Percentiles rank a stretch among this genome's conserved stretches.
Conservation (phyloP, 2,113 vertebrate species). For the Riparia riparia region DNA sequence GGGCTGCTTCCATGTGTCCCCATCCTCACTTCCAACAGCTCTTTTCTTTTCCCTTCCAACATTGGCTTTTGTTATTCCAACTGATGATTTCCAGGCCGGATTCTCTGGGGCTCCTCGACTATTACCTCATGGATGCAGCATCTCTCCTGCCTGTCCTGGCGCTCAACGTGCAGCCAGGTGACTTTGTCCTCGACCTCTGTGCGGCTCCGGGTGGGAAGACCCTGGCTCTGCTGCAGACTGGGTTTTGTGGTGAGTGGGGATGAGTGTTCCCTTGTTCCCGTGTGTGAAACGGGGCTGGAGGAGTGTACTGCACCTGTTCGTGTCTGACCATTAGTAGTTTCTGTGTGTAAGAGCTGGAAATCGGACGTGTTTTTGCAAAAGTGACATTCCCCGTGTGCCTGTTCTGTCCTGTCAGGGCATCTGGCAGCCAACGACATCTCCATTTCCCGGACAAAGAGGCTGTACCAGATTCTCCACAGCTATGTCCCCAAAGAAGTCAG, state of each 20-base stretch:
- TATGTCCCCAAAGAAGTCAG: conserved; percentile 82
- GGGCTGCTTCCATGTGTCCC: neutral
- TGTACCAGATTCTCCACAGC: conserved; percentile 80
- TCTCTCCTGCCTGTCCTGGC: conserved; percentile 92
- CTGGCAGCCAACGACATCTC: conserved; percentile 89
- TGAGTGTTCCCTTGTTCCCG: rapidly evolving
- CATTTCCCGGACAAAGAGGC: conserved; percentile 80
- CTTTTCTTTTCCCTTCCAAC: neutral
- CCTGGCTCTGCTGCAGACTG: conserved; percentile 89
- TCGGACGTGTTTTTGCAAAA: neutral
- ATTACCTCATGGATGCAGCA: conserved; percentile 94
- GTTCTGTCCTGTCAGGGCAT: conserved; percentile 72
- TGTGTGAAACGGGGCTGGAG: neutral
- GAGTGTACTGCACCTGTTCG: rapidly evolving
- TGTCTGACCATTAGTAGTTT: neutral
- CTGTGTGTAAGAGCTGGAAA: neutral
- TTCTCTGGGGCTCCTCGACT: conserved; percentile 77
- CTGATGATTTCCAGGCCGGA: conserved; percentile 78
- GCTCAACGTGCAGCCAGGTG: conserved; percentile 79
- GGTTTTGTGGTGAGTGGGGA: conserved; percentile 80
- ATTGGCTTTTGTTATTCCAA: neutral
- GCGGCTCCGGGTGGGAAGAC: conserved; percentile 94
- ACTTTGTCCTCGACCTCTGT: conserved; percentile 91
- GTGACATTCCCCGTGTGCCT: neutral
- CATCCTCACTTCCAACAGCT: neutral